Evolutionary conservation across 2,888 invertebrate species (phyloP).

Genomic region (Hermaeophaga mercurialis): DNA sequence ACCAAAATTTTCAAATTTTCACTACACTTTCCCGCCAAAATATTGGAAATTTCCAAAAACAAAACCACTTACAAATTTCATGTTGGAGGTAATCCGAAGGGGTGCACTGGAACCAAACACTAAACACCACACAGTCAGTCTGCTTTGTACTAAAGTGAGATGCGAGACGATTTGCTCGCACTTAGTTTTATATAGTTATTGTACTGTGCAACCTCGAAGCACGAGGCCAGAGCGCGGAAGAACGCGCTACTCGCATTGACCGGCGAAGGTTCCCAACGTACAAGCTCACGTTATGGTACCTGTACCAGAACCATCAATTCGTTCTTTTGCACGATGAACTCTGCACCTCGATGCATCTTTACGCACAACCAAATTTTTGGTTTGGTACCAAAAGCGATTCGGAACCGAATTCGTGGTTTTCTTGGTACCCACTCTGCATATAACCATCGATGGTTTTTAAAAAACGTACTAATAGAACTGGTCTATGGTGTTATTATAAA

Average conservation of each 20-base stretch:
- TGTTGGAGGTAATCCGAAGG: slow-evolving; percentile 33
- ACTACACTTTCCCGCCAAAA: not conserved
- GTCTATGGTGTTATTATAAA: too few species aligned
- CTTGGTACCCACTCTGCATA: too few species aligned
- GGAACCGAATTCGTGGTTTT: too few species aligned
- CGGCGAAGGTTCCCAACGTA: slow-evolving; percentile 52
- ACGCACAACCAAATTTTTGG: not conserved
- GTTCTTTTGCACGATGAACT: slow-evolving; percentile 17
- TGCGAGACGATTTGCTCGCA: slow-evolving; percentile 43
- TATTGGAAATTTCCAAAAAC: slow-evolving; percentile 2
- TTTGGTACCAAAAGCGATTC: not conserved
- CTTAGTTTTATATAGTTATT: slow-evolving; percentile 47
- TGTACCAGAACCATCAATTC: slow-evolving; percentile 27
- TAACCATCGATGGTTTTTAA: too few species aligned
- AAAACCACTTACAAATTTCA: slow-evolving; percentile 42
- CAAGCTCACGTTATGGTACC: slow-evolving; percentile 36
- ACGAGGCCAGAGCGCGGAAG: slow-evolving; percentile 54
- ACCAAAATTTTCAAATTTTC: not conserved
- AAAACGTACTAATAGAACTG: too few species aligned
- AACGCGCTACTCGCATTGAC: slow-evolving; percentile 53
- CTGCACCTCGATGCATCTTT: not conserved
- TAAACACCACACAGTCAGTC: slow-evolving; percentile 27
- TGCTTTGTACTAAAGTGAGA: slow-evolving; percentile 29
- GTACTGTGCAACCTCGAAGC: slow-evolving; percentile 52
- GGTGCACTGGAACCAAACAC: slow-evolving; percentile 30